Conservation (phyloP, 1,140 invertebrate genomes). For the Lutraria rhynchaena region DNA sequence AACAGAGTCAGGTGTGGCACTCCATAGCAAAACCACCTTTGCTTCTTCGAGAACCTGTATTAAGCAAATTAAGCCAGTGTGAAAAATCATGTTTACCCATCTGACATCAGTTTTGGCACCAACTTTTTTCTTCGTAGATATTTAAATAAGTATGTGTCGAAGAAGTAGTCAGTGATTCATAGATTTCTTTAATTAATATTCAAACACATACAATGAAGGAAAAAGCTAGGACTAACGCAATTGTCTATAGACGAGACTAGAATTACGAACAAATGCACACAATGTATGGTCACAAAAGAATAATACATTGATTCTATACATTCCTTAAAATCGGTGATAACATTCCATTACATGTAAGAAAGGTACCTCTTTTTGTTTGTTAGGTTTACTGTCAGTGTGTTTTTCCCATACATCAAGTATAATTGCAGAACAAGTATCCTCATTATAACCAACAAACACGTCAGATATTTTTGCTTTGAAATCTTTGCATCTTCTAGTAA, state of each 20-base stretch:
- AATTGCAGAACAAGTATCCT: constrained; percentile 75
- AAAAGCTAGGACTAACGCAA: too few species aligned
- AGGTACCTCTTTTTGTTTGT: not conserved
- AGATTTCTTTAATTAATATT: not conserved
- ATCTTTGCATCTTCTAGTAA: not conserved
- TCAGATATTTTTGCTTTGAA: not conserved
- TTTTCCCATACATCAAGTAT: constrained; percentile 66
- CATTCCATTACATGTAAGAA: too few species aligned
- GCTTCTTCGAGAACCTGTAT: not conserved
- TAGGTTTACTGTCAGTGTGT: too few species aligned
- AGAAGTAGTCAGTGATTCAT: not conserved
- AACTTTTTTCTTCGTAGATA: not conserved
- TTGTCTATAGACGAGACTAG: too few species aligned
- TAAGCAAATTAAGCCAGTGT: not conserved
- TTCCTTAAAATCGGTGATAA: too few species aligned
- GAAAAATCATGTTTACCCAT: not conserved
- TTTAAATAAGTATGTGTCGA: not conserved
- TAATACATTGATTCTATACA: too few species aligned
- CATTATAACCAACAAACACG: constrained; percentile 76
- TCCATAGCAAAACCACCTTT: constrained; percentile 13
- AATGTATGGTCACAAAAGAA: too few species aligned
- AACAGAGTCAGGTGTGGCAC: constrained; percentile 15
- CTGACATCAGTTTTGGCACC: too few species aligned
- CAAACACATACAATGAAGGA: not conserved
- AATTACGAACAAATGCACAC: too few species aligned